Base-by-base conservation (phyloP, 2,113 vertebrate species). In the Stomatorhinus ivindoensis region DNA sequence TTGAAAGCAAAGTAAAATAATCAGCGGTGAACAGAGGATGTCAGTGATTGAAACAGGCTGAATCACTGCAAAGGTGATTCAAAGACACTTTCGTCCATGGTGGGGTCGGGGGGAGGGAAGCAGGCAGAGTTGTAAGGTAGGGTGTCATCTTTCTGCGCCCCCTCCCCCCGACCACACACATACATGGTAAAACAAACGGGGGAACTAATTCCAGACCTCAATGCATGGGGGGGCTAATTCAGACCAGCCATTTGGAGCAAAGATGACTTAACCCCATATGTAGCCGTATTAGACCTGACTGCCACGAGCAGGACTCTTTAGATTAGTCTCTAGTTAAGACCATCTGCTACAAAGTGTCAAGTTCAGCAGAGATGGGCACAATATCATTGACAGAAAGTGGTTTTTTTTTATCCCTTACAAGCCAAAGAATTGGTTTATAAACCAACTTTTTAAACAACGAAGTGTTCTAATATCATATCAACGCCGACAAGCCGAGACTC, bases 31-130 rank as follows among this genome's bases (percentile, higher is more conserved):
- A 42, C 27, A 50, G 47, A 31, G 65, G 31, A n/a, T 84, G 69
- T 47, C 15, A 47, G 5, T 5, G 27, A 92, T 92, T 91, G 91
- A 88, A 90, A 73, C 46, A 19, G 35, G 92, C 92, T 94, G 94
- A 95, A 88, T 95, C 95, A 95, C 92, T 90, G 88, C 69, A 89
- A 90, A 93, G 91, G 90, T 55, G 53, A 55, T 55, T 55, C 53
- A 55, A 55, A 21, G 53, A 92, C 92, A 94, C 91, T 95, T 95
- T 92, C 95, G 95, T 90, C 51, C 87, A 93, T 89, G 31, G 24
- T 89, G 88, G 85, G 91, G 90, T 65, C 91, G 87, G 82, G 21
- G 90, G 92, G 84, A n/a, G 48, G 50, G 27, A 0, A 10, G 17
- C 44, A 91, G 87, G 69, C 44, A 91, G 88, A 69, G 48, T 27